A percentile compares a stretch with the other conserved stretches of the same genome.
phyloP scores from a whole-genome alignment of 2,113 vertebrate genomes.

The Tyrannus savana region DNA sequence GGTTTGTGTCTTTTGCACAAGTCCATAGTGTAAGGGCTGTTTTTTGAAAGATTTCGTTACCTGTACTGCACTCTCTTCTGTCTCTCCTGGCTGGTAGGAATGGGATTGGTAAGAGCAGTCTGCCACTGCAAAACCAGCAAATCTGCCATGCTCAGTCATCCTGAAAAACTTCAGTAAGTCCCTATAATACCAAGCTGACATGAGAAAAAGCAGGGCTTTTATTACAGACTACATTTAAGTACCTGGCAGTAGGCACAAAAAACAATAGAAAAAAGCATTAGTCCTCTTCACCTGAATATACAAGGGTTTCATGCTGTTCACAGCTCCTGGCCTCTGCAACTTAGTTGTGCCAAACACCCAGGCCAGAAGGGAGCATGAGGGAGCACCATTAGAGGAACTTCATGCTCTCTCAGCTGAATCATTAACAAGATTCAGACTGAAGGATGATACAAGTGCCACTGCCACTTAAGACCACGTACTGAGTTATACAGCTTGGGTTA shows the following conservation, averaged over 20 bases:
- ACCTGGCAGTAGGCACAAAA: not conserved
- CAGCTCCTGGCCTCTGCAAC: not conserved
- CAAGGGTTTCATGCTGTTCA: not conserved
- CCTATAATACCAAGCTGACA: not conserved
- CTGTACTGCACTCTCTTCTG: not conserved
- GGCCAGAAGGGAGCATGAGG: rapidly evolving
- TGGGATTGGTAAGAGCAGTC: not conserved
- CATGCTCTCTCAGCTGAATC: not conserved
- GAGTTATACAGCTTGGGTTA: not conserved
- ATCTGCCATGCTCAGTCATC: not conserved
- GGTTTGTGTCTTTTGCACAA: not conserved
- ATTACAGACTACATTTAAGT: not conserved
- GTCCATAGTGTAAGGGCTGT: not conserved
- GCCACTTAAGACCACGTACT: not conserved
- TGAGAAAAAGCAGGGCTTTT: not conserved
- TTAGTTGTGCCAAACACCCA: not conserved
- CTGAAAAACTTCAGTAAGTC: not conserved
- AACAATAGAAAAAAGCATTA: not conserved
- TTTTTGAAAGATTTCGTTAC: not conserved
- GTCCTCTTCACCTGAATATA: not conserved
- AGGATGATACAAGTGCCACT: rapidly evolving
- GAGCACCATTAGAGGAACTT: not conserved
- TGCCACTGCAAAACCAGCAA: not conserved
- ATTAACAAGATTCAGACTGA: not conserved
- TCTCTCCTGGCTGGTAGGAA: not conserved